Evolutionary conservation across 1,140 invertebrate species (phyloP), one percentile per base, ranked within the genome.

Genomic region (Macrobrachium nipponense): DNA sequence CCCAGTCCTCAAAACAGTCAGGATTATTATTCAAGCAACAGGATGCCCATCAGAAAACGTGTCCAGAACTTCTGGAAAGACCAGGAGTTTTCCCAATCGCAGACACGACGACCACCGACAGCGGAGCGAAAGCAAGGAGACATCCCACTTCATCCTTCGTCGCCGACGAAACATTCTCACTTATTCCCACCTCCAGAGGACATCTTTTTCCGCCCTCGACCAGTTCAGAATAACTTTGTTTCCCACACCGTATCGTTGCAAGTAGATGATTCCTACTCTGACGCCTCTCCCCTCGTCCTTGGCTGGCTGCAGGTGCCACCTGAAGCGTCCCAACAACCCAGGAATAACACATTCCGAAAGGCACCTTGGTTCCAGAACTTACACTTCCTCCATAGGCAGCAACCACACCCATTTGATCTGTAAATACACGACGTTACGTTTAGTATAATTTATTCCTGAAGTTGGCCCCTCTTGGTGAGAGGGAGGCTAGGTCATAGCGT

Each of bases 241-340:
- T 12, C 23, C 18, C 70, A 58, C 43, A 36, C 36, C 12, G 23
- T 44, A 17, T 44, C 77, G 11, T 27, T 27, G 70, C 70, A 68
- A n/a, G 0, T 44, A 15, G 12, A 58, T 70, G 20, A 15, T 36
- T 68, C 64, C 20, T 20, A 23, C 17, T 11, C 44, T 70, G 66
- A 70, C 12, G 64, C 66, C 80, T 60, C 68, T 18, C 80, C 80
- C 80, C 44, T 73, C 70, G 80, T 82, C 80, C 68, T 82, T 17
- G 70, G 80, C 68, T 82, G 80, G 80, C 80, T 82, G 80, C 80
- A 82, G 80, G 80, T 82, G 80, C 51, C 80, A 66, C 20, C 18
- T n/a, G 70, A 60, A 58, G 12, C 11, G 10, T 14, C 14, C n/a
- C n/a, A 73, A 23, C 78, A 43, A 60, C 51, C 70, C 12, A 82